Base-by-base conservation (phyloP, 1,140 invertebrate genomes). In the Euglossa dilemma region DNA sequence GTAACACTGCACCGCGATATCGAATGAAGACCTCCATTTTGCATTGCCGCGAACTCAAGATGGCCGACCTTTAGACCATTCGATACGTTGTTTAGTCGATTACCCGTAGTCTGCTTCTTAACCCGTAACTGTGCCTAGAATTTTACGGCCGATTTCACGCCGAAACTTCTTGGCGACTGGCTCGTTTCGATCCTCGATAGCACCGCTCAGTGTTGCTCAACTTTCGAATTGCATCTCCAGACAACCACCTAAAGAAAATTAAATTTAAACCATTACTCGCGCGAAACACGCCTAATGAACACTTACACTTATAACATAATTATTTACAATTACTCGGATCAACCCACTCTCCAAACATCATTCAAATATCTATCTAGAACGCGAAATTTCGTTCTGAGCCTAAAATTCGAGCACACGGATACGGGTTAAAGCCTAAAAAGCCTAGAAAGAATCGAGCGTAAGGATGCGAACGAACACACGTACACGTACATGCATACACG, bases 81-180 rank as follows among this genome's bases (percentile, higher is more conserved):
- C 16, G 25, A 36, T 59, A 18, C 36, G 57, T 45, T 36, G 16
- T 50, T 67, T 80, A 64, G 20, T 43, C 25, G 18, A 63, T 52
- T 80, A 59, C 6, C n/a, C 36, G 50, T 77, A 63, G 54, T 6
- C 23, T 43, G 59, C 79, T 69, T 56, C 72, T 76, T 36, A 67
- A 67, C 80, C 80, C 72, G 80, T 67, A 66, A 47, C 61, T 25
- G 43, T 75, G 71, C 23, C 45, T 36, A 36, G 61, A 66, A 66
- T 74, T 23, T 64, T 47, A 75, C 6, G 36, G 20, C 11, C 56
- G 18, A 36, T 16, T 71, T 36, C 47, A 28, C 47, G 3, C 9
- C 12, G 2, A 75, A 73, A 61, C 43, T 12, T 50, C n/a, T 47
- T 28, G 14, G 23, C 47, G 0, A 54, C 8, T 16, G 25, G 7